Evolutionary conservation across 2,113 vertebrate species (phyloP), one percentile per base, ranked within the genome.

Genomic region (Phoxinus phoxinus): DNA sequence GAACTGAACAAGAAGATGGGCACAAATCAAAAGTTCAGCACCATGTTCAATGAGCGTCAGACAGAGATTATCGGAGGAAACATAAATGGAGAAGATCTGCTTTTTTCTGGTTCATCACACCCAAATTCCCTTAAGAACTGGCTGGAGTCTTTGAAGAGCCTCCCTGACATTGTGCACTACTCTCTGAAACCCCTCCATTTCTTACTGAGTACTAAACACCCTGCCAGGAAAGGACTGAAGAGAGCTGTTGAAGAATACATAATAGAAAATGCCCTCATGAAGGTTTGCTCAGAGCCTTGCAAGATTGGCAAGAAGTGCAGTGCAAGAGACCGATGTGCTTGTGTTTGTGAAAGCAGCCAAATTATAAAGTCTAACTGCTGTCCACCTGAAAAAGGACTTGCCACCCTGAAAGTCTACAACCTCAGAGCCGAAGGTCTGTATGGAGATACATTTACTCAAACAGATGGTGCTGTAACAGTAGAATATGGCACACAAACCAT

Each of bases 221-320:
- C 88, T 32, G 94, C 91, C 0, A 69, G 44, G 2, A 69, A 8
- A 0, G 89, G 92, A 30, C 86, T 96, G 25, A 91, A 91, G 82
- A 71, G 27, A 69, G 94, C 94, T 0, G 30, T 96, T n/a, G 93
- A 94, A 63, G 83, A 88, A 15, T 96, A 96, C 19, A 88, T 97
- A 46, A 51, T 6, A 7, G 12, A 86, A 44, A 94, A 90, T 37
- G 93, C 92, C 0, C 88, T 94, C 7, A 87, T 93, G 88, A 90
- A 32, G 27, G 84, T 94, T 85, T 97, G 95, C 83, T 93, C 88
- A 1, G 82, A 88, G 63, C 0, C 30, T 12, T 94, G 93, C 81
- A 4, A 27, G 23, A 81, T 90, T 25, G 94, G 94, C 0, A 84
- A 51, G 2, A 83, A 56, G 21, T 69, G 73, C 5, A 93, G 13